Evolutionary conservation across 2,888 invertebrate species (phyloP).

Genomic region (Imbricaverruca yamaguchii): DNA sequence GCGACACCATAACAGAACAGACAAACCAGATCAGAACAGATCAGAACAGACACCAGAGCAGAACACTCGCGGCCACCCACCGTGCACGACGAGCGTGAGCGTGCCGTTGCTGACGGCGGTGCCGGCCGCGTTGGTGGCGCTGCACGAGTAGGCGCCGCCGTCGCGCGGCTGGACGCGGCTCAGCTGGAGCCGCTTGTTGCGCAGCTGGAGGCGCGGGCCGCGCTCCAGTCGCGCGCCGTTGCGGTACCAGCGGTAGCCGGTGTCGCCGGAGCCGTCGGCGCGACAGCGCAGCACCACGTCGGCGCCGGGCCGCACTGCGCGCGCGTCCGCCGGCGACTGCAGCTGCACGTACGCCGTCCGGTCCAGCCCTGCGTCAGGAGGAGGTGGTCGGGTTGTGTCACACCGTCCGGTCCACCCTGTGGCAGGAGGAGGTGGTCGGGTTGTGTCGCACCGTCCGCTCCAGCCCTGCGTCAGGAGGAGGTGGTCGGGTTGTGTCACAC

Average conservation of each 20-base stretch:
- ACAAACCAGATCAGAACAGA: too few species aligned
- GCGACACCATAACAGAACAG: too few species aligned
- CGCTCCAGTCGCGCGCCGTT: slow-evolving; percentile 56
- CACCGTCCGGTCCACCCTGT: too few species aligned
- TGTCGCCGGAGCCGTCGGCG: slow-evolving; percentile 57
- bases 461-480: slow-evolving; percentile 48
- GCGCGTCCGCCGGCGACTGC: slow-evolving; percentile 50
- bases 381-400: too few species aligned
- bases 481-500: too few species aligned
- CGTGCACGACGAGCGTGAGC: not conserved
- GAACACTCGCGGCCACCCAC: too few species aligned
- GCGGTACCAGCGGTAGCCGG: slow-evolving; percentile 60
- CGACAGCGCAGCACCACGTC: slow-evolving; percentile 56
- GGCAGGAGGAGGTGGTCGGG: too few species aligned
- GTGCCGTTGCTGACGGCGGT: not conserved
- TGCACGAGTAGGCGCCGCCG: slow-evolving; percentile 12
- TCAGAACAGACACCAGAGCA: too few species aligned
- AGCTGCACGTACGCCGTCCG: slow-evolving; percentile 50
- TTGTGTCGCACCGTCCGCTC: slow-evolving; percentile 44
- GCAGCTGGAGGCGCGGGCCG: slow-evolving; percentile 50
- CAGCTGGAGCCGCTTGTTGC: slow-evolving; percentile 54
- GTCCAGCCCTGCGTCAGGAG: slow-evolving; percentile 50
- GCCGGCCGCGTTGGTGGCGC: not conserved
- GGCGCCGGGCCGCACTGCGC: slow-evolving; percentile 46
- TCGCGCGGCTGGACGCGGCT: slow-evolving; percentile 41